These are phyloP conservation scores for Melangyna quadrimaculata DNA, from an alignment of 2,888 invertebrate species.

Conservation along the genomic window DNA sequence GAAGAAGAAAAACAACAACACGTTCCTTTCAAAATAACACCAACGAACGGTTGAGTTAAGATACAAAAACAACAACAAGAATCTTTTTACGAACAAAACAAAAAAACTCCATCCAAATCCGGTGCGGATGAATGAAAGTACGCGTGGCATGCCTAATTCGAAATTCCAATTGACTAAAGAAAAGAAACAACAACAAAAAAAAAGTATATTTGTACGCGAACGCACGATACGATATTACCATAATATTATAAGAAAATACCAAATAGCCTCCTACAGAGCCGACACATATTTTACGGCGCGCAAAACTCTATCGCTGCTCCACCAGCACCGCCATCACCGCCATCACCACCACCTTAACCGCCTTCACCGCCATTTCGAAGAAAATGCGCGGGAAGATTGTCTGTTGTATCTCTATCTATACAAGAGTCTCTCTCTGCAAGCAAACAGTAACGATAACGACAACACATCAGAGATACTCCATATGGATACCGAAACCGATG, in stretches of 20 bases:
- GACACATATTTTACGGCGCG: slow-evolving; percentile 39
- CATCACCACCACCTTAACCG: slow-evolving; percentile 20
- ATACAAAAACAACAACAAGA: slow-evolving; percentile 36
- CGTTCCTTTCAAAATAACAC: slow-evolving; percentile 39
- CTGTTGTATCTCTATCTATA: slow-evolving; percentile 34
- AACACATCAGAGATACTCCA: neutral
- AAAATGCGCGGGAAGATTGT: slow-evolving; percentile 71
- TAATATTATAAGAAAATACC: slow-evolving; percentile 65
- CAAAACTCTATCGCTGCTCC: slow-evolving; percentile 44
- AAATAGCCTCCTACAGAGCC: slow-evolving; percentile 61
- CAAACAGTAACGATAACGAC: too few relatives aligned
- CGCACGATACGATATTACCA: slow-evolving; percentile 61
- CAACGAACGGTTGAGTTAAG: slow-evolving; percentile 38
- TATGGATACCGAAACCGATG: slow-evolving; percentile 10
- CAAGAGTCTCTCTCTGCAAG: neutral
- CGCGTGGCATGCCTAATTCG: slow-evolving; percentile 77
- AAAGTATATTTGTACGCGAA: slow-evolving; percentile 66
- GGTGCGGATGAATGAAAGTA: slow-evolving; percentile 72
- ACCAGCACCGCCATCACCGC: neutral
- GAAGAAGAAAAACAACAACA: slow-evolving; percentile 17
- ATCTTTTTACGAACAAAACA: slow-evolving; percentile 14
- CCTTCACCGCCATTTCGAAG: slow-evolving; percentile 27
- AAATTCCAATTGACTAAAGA: slow-evolving; percentile 76
- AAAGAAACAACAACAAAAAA: neutral
- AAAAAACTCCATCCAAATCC: slow-evolving; percentile 62